Percentiles rank a stretch among this genome's conserved stretches.
phyloP scores from a whole-genome alignment of 2,113 vertebrate species.

The Rhea pennata region DNA sequence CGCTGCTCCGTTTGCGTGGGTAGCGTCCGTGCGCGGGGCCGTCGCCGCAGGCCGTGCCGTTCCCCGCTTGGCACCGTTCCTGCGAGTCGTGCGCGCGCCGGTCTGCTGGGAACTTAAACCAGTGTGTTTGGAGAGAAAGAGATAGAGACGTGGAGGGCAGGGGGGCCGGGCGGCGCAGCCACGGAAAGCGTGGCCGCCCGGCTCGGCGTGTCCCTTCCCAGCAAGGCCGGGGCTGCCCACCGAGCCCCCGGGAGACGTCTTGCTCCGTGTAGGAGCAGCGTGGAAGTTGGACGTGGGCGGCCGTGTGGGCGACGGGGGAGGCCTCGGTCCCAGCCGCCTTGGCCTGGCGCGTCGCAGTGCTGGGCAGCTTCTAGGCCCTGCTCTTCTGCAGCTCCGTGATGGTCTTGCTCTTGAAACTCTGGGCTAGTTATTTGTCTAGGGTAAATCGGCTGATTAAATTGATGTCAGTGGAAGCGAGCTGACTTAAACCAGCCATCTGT shows the following conservation, averaged over 20 bases:
- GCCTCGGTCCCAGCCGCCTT: too few species aligned
- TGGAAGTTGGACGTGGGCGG: too few species aligned
- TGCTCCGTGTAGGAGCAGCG: too few species aligned
- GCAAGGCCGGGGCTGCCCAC: not conserved
- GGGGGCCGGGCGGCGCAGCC: accelerated
- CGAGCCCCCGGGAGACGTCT: too few species aligned
- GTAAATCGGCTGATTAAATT: not conserved
- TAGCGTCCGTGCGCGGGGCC: not conserved
- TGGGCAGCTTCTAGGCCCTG: not conserved
- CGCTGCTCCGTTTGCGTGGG: not conserved
- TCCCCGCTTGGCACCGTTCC: not conserved
- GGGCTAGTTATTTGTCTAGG: not conserved
- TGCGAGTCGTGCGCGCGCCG: not conserved
- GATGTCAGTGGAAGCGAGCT: not conserved
- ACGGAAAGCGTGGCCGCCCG: not conserved
- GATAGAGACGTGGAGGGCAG: too few species aligned
- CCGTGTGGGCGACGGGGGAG: too few species aligned
- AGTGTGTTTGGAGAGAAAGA: too few species aligned
- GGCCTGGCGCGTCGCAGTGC: too few species aligned
- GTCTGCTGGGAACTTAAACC: too few species aligned
- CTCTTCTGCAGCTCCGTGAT: accelerated
- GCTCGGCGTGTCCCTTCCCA: not conserved
- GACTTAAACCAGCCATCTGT: conserved; percentile 11
- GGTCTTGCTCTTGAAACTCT: not conserved
- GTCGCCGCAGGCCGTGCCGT: accelerated